A percentile compares a stretch with the other conserved stretches of the same genome.
Conservation (phyloP, 2,113 vertebrate genomes). For the Oxygymnocypris stewartii region DNA sequence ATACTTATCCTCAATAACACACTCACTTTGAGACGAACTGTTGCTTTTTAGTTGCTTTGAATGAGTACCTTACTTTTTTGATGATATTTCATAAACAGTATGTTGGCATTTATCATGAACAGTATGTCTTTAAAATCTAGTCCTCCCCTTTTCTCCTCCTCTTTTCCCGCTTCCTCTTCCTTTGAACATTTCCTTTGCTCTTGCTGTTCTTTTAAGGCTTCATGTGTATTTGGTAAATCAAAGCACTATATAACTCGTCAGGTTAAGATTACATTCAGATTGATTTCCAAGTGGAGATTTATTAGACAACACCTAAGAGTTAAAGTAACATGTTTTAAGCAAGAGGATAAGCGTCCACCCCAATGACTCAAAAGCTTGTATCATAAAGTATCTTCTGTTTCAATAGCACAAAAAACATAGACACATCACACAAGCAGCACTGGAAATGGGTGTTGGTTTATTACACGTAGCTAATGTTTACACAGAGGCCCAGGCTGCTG, state of each 20-base stretch:
- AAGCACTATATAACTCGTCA: not conserved
- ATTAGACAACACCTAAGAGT: not conserved
- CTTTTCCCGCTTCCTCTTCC: slow-evolving; percentile 21
- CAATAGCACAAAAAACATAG: not conserved
- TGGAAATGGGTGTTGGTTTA: slow-evolving; percentile 43
- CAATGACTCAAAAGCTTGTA: not conserved
- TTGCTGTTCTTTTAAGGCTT: slow-evolving; percentile 42
- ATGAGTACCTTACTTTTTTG: too few species aligned
- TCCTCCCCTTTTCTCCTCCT: not conserved
- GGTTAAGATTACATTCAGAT: not conserved
- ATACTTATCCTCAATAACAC: not conserved
- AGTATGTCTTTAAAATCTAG: not conserved
- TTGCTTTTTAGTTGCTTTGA: not conserved
- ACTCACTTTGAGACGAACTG: not conserved
- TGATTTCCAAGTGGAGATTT: not conserved
- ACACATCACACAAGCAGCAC: not conserved
- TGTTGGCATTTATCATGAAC: not conserved
- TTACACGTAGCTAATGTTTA: slow-evolving; percentile 44
- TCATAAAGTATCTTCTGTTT: slow-evolving; percentile 13
- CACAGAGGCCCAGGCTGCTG: slow-evolving; percentile 10
- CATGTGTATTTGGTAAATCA: slow-evolving; percentile 33
- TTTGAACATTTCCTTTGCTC: slow-evolving; percentile 1
- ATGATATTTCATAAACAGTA: not conserved
- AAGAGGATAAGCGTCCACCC: not conserved
- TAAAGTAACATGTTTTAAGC: not conserved